Evolutionary conservation across 2,888 invertebrate genomes (phyloP).

Genomic region (Acleris sparsana): DNA sequence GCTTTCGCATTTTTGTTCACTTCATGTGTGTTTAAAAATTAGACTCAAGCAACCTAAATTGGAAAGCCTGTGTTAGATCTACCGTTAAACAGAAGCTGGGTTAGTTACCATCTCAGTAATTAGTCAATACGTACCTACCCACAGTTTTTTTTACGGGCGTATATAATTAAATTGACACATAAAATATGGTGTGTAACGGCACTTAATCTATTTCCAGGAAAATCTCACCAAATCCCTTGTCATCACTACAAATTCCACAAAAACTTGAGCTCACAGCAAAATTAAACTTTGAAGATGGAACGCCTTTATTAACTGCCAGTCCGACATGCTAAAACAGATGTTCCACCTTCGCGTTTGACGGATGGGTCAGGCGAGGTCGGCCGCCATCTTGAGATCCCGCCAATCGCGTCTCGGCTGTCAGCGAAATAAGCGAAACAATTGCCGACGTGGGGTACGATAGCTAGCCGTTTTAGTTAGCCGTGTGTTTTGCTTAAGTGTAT

Average conservation of each 20-base stretch:
- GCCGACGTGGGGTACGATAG: conserved; percentile 47
- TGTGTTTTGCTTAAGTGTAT: too few species aligned
- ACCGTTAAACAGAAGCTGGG: too few species aligned
- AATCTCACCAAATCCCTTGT: conserved; percentile 27
- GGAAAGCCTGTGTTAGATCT: too few species aligned
- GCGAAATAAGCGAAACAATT: conserved; percentile 72
- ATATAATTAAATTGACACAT: background rate
- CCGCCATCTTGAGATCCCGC: conserved; percentile 76
- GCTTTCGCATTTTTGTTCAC: too few species aligned
- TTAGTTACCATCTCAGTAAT: too few species aligned
- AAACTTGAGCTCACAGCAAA: conserved; percentile 32
- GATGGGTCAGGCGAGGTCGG: conserved; percentile 78
- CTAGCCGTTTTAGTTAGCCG: conserved; percentile 14
- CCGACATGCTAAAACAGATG: conserved; percentile 80
- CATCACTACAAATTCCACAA: conserved; percentile 31
- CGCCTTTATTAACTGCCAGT: conserved; percentile 72
- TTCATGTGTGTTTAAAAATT: too few species aligned
- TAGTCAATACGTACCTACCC: too few species aligned
- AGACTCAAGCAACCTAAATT: too few species aligned
- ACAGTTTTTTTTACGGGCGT: too few species aligned
- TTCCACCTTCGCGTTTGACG: conserved; percentile 75
- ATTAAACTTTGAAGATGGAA: conserved; percentile 58
- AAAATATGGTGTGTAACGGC: conserved; percentile 20
- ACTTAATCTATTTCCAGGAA: conserved; percentile 26
- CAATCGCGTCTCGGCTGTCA: conserved; percentile 72